Base-by-base conservation (phyloP, 2,113 vertebrate genomes). In the Amia ocellicauda region DNA sequence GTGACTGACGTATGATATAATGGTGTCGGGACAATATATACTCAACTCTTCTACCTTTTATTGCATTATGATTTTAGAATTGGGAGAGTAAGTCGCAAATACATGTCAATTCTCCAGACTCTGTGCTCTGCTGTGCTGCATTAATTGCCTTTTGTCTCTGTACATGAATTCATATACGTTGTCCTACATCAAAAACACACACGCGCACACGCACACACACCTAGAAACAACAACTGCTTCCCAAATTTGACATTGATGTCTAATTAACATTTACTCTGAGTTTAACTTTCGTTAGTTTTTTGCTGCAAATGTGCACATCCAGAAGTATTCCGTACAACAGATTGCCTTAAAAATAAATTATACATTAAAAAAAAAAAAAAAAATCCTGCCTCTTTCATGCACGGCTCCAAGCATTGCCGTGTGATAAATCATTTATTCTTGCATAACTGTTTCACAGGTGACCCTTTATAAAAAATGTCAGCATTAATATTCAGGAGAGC, bases 401-500 rank as follows among this genome's bases (percentile, higher is more conserved):
- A n/a, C n/a, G n/a, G n/a, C n/a, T n/a, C n/a, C n/a, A n/a, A n/a
- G n/a, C n/a, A n/a, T n/a, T n/a, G n/a, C n/a, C 36, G 8, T 29
- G 26, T 50, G 40, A 23, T 67, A 67, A 52, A 62, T 76, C 45
- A 54, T 19, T 61, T 36, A 51, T 70, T 68, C 49, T 69, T 0
- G 23, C 40, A 2, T 74, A 51, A 60, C 67, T 58, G 52, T 42
- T 71, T 51, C 79, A 54, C 26, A 73, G 65, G 72, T 72, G 43
- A 70, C 16, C 26, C 68, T 58, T 77, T 50, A n/a, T 52, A 68
- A 42, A 54, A 63, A 74, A 50, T 66, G 55, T 0, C 63, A 67
- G 55, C 23, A 56, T 77, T 70, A 69, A 59, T 66, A 65, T 77
- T 52, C 58, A 66, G 56, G 71, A 60, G 10, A 71, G n/a, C 66